Conservation (phyloP, 2,113 vertebrate species). For the Sturnus vulgaris region DNA sequence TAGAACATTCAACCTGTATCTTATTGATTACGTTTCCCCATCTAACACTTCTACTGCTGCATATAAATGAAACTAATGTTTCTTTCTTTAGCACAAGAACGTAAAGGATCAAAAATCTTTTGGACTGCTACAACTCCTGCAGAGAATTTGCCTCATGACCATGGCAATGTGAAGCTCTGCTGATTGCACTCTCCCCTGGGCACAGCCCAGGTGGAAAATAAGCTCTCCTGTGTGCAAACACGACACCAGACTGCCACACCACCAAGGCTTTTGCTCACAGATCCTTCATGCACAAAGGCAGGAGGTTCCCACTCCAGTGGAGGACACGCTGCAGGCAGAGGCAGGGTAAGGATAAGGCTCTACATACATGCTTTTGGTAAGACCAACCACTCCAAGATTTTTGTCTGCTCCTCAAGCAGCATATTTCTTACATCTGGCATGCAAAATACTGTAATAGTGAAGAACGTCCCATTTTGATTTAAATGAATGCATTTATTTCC, state of each 20-base stretch:
- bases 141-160: background rate
- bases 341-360: background rate
- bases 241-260: background rate
- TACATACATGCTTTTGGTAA: background rate
- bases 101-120: background rate
- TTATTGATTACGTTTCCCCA: background rate
- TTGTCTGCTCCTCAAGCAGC: slow-evolving; percentile 7
- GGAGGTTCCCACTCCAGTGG: background rate
- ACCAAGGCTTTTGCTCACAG: background rate
- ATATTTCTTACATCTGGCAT: slow-evolving; percentile 51
- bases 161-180: background rate
- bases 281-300: background rate
- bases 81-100: background rate
- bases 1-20: slow-evolving; percentile 3
- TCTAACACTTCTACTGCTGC: background rate
- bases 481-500: slow-evolving; percentile 65
- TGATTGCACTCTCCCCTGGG: background rate
- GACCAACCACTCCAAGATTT: background rate
- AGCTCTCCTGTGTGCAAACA: background rate
- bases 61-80: background rate
- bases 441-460: slow-evolving; percentile 35
- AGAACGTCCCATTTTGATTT: slow-evolving; percentile 60
- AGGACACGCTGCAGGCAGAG: background rate
- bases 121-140: background rate
- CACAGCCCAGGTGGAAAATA: background rate